Base-by-base conservation (phyloP, 2,113 vertebrate species). In the Podocnemis expansa region DNA sequence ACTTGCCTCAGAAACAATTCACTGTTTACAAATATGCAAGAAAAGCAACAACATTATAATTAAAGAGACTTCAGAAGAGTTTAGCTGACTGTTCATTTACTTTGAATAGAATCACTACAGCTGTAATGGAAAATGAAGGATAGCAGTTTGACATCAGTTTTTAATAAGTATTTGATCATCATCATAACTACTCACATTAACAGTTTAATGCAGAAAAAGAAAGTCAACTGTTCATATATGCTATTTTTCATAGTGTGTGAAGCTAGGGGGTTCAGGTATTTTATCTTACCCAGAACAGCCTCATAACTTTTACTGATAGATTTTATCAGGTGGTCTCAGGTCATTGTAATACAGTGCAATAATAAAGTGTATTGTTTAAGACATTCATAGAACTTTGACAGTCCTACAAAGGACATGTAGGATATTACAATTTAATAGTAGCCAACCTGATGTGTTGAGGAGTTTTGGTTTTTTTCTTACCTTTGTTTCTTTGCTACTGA, bases 41-140 rank as follows among this genome's bases (percentile, higher is more conserved):
- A 96, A 92, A 95, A 91, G 78, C 89, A 95, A 91, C 5, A 47
- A 67, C 41, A 54, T 67, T 56, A 93, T 70, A 95, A 90, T 76
- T 27, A 27, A 80, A 54, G 47, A 31, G 76, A 80, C 82, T 91
- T 93, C 67, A 83, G 52, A 90, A 95, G 51, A 43, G 80, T 63
- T 52, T 82, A 78, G 67, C 78, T 84, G 67, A 58, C 80, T 25
- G 8, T 34, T 94, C 29, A 31, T 4, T 76, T 95, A 14, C 31
- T 93, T 78, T 56, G 22, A 87, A 25, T 19, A 81, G 43, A 29
- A 56, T 67, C 19, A 79, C 41, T 79, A 3, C 1, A 73, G 41
- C 17, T 56, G 19, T 52, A 51, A 19, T 89, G 79, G 29, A 82
- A 93, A 96, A 89, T 21, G 24, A 81, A 76, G 21, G 51, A 63